Evolutionary conservation across 2,888 invertebrate genomes (phyloP).

Genomic region (Tipula unca): DNA sequence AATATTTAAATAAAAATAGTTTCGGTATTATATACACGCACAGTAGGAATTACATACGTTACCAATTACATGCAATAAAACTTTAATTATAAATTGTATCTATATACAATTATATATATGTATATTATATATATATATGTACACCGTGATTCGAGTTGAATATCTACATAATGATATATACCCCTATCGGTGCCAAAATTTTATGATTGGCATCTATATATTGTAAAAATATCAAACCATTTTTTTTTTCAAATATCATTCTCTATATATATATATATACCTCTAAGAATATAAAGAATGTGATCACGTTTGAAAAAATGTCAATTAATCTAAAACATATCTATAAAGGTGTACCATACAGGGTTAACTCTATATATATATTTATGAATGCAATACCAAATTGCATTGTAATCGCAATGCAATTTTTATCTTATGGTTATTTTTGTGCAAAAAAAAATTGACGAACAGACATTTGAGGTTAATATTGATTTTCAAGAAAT

Average conservation of each 20-base stretch:
- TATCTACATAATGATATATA: background rate
- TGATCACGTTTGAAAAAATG: background rate
- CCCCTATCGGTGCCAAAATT: background rate
- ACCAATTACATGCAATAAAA: background rate
- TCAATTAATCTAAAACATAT: background rate
- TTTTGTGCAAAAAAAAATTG: background rate
- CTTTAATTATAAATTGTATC: background rate
- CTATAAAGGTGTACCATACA: background rate
- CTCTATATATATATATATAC: background rate
- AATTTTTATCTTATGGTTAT: background rate
- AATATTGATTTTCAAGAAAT: slow-evolving; percentile 18
- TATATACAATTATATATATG: no score
- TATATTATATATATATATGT: no score
- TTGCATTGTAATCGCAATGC: slow-evolving; percentile 18
- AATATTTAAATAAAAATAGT: no score
- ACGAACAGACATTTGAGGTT: slow-evolving; percentile 17
- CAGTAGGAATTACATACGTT: background rate
- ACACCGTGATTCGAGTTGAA: background rate
- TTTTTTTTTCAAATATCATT: background rate
- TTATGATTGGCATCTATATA: background rate
- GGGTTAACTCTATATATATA: background rate
- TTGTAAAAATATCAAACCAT: background rate
- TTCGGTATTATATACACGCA: background rate
- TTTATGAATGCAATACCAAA: background rate
- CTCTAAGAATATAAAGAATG: background rate